phyloP scores from a whole-genome alignment of 1,140 invertebrate genomes.

The Bilobella aurantiaca region DNA sequence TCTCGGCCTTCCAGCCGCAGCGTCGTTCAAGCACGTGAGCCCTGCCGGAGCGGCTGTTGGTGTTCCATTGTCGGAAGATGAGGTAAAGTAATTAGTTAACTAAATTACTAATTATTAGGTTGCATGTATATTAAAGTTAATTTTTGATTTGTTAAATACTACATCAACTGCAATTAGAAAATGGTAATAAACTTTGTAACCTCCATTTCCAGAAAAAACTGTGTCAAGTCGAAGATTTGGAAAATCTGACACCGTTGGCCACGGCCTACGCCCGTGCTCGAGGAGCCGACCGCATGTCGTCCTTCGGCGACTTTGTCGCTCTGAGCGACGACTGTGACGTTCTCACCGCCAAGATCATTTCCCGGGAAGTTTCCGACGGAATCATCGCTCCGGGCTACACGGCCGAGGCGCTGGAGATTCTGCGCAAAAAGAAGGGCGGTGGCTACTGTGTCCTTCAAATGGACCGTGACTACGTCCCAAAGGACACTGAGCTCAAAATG shows the following conservation, averaged over 20 bases:
- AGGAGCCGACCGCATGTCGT: constrained; percentile 97
- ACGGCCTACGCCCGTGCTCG: constrained; percentile 88
- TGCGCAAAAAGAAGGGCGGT: constrained; percentile 92
- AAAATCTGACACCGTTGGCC: constrained; percentile 71
- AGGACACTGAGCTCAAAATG: constrained; percentile 67
- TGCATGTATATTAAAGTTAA: not conserved
- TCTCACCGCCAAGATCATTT: constrained; percentile 64
- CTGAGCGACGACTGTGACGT: constrained; percentile 85
- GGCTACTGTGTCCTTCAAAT: constrained; percentile 88
- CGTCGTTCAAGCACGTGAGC: constrained; percentile 96
- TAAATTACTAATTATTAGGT: not conserved
- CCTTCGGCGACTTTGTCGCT: constrained; percentile 95
- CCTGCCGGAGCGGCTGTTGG: constrained; percentile 91
- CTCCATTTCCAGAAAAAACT: constrained; percentile 58
- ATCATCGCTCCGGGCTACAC: constrained; percentile 88
- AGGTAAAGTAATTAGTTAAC: constrained; percentile 40
- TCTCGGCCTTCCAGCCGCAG: constrained; percentile 74
- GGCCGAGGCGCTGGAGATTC: constrained; percentile 68
- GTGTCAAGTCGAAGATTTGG: constrained; percentile 86
- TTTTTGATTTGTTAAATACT: no score
- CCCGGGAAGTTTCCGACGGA: constrained; percentile 78
- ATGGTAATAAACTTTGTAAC: constrained; percentile 1
- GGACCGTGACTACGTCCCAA: constrained; percentile 73
- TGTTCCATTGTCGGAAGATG: constrained; percentile 56
- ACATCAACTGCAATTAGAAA: not conserved